Evolutionary conservation across 2,888 invertebrate genomes (phyloP), one percentile per base, ranked within the genome.

Genomic region (Buathra laborator): DNA sequence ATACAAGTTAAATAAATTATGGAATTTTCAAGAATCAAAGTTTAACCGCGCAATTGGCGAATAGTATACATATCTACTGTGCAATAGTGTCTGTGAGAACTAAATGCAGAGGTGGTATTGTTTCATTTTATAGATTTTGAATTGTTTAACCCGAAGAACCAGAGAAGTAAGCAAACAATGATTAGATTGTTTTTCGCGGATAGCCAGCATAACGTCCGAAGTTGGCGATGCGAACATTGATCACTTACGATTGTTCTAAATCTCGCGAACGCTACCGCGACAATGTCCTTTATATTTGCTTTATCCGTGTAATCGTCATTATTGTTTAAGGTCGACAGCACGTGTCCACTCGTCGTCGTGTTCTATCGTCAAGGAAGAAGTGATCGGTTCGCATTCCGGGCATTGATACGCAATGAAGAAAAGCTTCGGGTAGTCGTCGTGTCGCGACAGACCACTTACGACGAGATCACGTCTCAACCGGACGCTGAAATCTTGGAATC

Each of bases 311-410:
- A 68, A 74, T 68, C 62, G 68, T 68, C 72, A 68, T 68, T 72
- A 83, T 83, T 83, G 78, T 83, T 78, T 19, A 4, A 74, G 67
- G 10, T 32, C 48, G 59, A 68, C 68, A 78, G 59, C 72, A 68
- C 67, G 74, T 72, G 72, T 70, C 62, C 76, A 66, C 81, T 75
- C 75, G 75, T 75, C 75, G 75, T 75, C 75, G 48, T 6, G 64
- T 48, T 75, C 70, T 53, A 70, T 78, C 78, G 70, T 59, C 75
- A 44, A 62, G 56, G 53, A 67, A 68, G 76, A 74, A 77, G 67
- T 53, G 81, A 84, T 84, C 84, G 76, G 66, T 81, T 68, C 68
- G 75, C 67, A 84, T 81, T 78, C 84, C 77, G 64, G 16, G 37
- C 77, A 64, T 46, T 70, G 70, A 56, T 24, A 68, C 32, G 51